These are phyloP conservation scores for Tapera naevia DNA, from an alignment of 2,797 vertebrate genomes.

Conservation along the genomic window DNA sequence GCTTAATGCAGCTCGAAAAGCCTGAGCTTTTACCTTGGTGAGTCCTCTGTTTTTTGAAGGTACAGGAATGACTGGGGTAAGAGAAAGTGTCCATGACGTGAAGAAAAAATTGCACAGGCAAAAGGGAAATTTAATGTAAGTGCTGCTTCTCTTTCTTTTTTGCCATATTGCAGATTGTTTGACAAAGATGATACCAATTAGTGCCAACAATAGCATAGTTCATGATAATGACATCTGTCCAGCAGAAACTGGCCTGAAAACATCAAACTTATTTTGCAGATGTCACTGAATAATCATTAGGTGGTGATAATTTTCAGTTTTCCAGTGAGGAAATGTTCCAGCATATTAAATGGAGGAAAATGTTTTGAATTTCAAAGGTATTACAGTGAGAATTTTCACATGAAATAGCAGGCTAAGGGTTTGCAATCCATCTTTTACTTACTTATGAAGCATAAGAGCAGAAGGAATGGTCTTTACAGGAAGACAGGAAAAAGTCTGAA, in stretches of 20 bases:
- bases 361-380: neutral
- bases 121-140: neutral
- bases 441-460: neutral
- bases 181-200: neutral
- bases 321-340: neutral
- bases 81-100: neutral
- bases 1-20: neutral
- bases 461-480: neutral
- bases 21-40: neutral
- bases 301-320: slow-evolving; percentile 9
- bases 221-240: slow-evolving; percentile 32
- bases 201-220: neutral
- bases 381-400: neutral
- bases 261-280: slow-evolving; percentile 42
- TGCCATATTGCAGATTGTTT: neutral
- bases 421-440: neutral
- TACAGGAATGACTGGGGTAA: neutral
- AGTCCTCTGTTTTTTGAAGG: neutral
- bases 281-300: slow-evolving; percentile 52
- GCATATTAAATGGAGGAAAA: neutral
- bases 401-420: neutral
- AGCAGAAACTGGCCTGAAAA: neutral
- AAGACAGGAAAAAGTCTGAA: neutral
- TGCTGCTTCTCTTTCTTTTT: neutral
- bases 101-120: neutral